Base-by-base conservation (phyloP, 2,113 vertebrate species). In the Hiodon alosoides region DNA sequence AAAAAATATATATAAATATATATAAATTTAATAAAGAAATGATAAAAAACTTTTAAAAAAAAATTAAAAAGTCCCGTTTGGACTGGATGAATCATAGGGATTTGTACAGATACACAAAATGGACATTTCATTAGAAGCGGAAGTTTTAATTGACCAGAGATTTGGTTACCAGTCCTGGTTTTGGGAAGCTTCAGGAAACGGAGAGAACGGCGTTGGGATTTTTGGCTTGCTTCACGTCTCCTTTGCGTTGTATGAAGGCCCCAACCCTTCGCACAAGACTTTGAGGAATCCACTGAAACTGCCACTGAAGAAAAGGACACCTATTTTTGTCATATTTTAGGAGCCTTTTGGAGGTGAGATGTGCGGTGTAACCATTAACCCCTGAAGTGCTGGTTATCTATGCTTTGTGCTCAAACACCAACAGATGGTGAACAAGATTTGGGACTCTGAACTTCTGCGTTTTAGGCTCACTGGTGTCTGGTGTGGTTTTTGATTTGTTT, bases 81-180 rank as follows among this genome's bases (percentile, higher is more conserved):
- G 91, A 90, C 87, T 77, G 81, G 10, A 83, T 61, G 71, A 89
- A 88, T 89, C 85, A 81, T 77, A 78, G 82, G 88, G 87, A 90
- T 85, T 88, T 88, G 70, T 62, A 86, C 83, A 84, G 85, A 81
- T 77, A 79, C 73, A 78, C 4, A 82, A 82, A 31, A 81, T 90
- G 87, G 89, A 90, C 88, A 89, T 92, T 90, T 89, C 58, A 90
- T 87, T 85, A 80, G 83, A 83, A 17, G 78, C 75, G 86, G 81
- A 79, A 87, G 84, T 89, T 90, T 90, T 89, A 88, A 83, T 81
- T 83, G 77, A 83, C 77, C 84, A 80, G 82, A 84, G 71, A 80
- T 83, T 81, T 82, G 58, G 58, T 71, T 58, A 48, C 54, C 31
- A 31, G 54, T 59, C 55, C 53, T 31, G 55, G 9, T 58, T 46